Evolutionary conservation across 2,888 invertebrate species (phyloP).

Genomic region (Sphaerophoria taeniata): DNA sequence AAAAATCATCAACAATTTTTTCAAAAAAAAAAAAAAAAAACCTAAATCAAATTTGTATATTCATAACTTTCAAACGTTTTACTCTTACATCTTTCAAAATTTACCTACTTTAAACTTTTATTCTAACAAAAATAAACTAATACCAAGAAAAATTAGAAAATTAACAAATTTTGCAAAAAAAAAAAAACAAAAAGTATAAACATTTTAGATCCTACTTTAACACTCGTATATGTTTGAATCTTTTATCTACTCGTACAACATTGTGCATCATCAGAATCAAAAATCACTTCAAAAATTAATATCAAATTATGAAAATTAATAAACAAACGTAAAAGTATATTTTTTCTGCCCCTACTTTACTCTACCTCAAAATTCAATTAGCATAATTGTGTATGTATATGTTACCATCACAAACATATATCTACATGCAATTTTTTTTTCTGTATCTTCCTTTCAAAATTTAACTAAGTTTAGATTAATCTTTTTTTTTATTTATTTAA

Average conservation of each 20-base stretch:
- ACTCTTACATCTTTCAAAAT: conserved; percentile 56
- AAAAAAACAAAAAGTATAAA: conserved; percentile 31
- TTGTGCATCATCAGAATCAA: conserved; percentile 73
- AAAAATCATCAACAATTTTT: conserved; percentile 31
- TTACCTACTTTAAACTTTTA: conserved; percentile 21
- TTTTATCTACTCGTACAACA: conserved; percentile 73
- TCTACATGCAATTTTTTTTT: conserved; percentile 45
- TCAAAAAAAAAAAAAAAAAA: conserved; percentile 43
- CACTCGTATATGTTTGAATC: conserved; percentile 73
- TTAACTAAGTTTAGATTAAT: not conserved
- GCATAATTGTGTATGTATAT: conserved; percentile 59
- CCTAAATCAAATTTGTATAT: conserved; percentile 32
- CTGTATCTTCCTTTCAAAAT: conserved; percentile 44
- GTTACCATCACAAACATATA: conserved; percentile 58
- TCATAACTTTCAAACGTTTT: conserved; percentile 48
- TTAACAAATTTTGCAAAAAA: conserved; percentile 42
- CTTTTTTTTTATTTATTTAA: not conserved
- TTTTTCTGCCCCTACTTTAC: conserved; percentile 51
- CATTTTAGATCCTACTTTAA: conserved; percentile 68
- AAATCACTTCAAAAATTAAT: conserved; percentile 69
- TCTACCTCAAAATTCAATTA: conserved; percentile 29
- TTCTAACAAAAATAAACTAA: conserved; percentile 3
- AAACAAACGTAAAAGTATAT: conserved; percentile 8
- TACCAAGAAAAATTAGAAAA: not conserved
- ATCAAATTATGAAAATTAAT: conserved; percentile 38